These are phyloP conservation scores for Anguilla rostrata DNA, from an alignment of 2,113 vertebrate genomes.

Conservation along the genomic window DNA sequence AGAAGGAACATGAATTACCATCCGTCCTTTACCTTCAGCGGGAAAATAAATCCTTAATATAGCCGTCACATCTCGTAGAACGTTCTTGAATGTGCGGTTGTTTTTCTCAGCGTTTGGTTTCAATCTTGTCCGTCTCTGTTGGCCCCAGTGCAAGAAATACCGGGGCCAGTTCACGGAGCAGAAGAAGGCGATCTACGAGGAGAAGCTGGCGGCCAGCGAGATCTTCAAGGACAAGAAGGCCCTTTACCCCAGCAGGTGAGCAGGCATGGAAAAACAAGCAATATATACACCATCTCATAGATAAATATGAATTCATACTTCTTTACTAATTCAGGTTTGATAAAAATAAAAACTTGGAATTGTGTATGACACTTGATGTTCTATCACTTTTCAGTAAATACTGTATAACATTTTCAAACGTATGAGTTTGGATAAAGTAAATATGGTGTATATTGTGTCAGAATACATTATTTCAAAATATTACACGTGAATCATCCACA, in stretches of 20 bases:
- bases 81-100: neutral
- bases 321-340: too few relatives aligned
- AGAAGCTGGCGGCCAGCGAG: constrained; percentile 95
- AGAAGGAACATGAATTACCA: neutral
- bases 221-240: constrained; percentile 98
- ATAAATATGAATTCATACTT: too few relatives aligned
- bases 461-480: too few relatives aligned
- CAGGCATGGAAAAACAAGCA: neutral
- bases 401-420: too few relatives aligned
- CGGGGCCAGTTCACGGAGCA: constrained; percentile 91
- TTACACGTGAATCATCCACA: too few relatives aligned
- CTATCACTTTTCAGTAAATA: too few relatives aligned
- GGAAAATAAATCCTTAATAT: neutral
- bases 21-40: neutral
- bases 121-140: neutral
- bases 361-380: too few relatives aligned
- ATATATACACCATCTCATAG: neutral
- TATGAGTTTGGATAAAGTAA: too few relatives aligned
- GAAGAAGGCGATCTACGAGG: constrained; percentile 89
- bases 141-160: constrained; percentile 90
- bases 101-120: neutral
- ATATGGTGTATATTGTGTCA: too few relatives aligned
- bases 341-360: too few relatives aligned
- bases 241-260: constrained; percentile 91
- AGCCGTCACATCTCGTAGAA: neutral